Conservation (phyloP, 2,113 vertebrate species). For the Furnarius figulus region DNA sequence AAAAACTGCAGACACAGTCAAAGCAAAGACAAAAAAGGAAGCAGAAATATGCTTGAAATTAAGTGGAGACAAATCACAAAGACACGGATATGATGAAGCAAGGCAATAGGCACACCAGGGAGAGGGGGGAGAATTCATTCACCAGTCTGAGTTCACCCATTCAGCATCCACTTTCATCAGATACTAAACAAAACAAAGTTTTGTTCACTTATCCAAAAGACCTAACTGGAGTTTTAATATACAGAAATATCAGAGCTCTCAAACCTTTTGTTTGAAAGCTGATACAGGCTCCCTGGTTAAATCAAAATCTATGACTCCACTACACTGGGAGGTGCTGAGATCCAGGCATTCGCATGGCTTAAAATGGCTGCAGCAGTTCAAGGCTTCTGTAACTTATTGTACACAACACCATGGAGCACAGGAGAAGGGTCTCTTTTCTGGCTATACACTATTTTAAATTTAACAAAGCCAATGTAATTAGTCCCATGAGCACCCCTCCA, state of each 20-base stretch:
- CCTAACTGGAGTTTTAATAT: background rate
- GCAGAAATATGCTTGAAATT: constrained; percentile 10
- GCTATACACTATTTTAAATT: constrained; percentile 49
- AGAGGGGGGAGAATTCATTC: background rate
- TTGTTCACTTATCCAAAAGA: background rate
- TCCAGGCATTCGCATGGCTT: constrained; percentile 1
- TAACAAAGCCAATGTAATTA: constrained; percentile 62
- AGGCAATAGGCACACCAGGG: background rate
- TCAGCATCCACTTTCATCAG: background rate
- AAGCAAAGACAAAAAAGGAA: background rate
- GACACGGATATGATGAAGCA: background rate
- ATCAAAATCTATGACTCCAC: background rate
- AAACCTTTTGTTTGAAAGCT: background rate
- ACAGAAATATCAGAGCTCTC: background rate
- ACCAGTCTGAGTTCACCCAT: background rate
- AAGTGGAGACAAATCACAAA: background rate
- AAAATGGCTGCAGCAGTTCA: constrained; percentile 52
- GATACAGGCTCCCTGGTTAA: background rate
- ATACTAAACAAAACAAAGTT: background rate
- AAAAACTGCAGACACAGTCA: background rate
- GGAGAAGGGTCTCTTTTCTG: constrained; percentile 29
- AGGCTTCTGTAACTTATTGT: background rate
- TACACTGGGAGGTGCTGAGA: background rate
- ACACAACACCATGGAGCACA: background rate
- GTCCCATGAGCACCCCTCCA: constrained; percentile 60